phyloP scores from a whole-genome alignment of 2,113 vertebrate genomes.

The Pseudorectes ferrugineus region DNA sequence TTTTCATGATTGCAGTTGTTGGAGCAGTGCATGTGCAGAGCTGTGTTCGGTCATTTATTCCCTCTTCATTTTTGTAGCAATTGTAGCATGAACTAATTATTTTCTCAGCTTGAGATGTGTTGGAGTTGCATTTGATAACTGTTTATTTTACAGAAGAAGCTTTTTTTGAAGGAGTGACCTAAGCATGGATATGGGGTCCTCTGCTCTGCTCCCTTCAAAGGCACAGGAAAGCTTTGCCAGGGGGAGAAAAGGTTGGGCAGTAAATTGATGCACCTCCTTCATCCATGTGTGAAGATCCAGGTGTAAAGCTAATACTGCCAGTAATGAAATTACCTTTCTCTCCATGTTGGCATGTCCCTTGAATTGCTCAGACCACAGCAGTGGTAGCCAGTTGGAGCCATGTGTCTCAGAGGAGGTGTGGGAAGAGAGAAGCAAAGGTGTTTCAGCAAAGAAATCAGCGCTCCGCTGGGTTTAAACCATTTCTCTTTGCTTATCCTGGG shows the following conservation, averaged over 20 bases:
- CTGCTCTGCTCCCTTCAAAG: background rate
- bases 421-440: background rate
- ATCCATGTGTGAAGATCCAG: background rate
- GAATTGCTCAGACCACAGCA: background rate
- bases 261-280: background rate
- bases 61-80: conserved; percentile 17
- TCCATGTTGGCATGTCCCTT: background rate
- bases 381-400: background rate
- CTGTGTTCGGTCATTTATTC: conserved; percentile 13
- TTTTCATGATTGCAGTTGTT: background rate
- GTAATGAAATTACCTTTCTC: background rate
- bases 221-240: background rate
- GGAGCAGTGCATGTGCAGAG: background rate
- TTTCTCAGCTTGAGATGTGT: conserved; percentile 43
- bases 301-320: background rate
- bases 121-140: background rate
- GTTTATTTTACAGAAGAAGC: background rate
- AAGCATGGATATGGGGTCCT: background rate
- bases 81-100: conserved; percentile 51
- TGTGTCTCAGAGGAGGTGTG: background rate
- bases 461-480: fast-evolving
- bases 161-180: background rate
- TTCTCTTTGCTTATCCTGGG: background rate
- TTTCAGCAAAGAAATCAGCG: background rate
- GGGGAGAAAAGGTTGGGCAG: background rate